Evolutionary conservation across 1,140 invertebrate species (phyloP), one percentile per base, ranked within the genome.

Genomic region (Drosophila carrolli): DNA sequence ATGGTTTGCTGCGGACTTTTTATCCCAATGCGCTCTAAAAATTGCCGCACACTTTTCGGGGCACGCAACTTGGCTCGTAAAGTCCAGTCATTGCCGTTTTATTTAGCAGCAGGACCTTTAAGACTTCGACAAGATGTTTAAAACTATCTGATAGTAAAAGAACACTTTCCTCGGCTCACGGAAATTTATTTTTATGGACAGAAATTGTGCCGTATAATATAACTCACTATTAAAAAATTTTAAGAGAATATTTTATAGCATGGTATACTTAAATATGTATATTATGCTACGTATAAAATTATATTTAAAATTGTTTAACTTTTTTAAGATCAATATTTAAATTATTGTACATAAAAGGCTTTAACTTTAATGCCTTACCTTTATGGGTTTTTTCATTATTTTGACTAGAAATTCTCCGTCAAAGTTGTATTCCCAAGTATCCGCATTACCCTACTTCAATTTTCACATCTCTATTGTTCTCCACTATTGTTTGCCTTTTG

Each of bases 121-220:
- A 84, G 81, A 85, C 79, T 53, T 76, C 77, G 71, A 61, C 81
- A 73, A 73, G 81, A 79, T 85, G 81, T 70, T 84, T 19, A 51
- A 62, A 54, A 67, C 16, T 51, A 51, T 65, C 40, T 35, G 27
- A 50, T 16, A 38, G 44, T 32, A 50, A 66, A 65, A 48, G 23
- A 46, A 65, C 44, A 35, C 35, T 66, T 65, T 16, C 19, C n/a
- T 27, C 9, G 14, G n/a, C 9, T 23, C 60, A 41, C 27, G 9
- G 38, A 14, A 43, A 43, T 43, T 8, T 9, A 9, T 23, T 35
- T 14, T 14, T 38, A 14, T 16, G 13, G 7, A 13, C 27, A 23
- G 23, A 23, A 23, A 23, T 23, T 23, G 23, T 23, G 23, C 23
- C 23, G 23, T 23, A 23, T 23, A 23, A 23, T 23, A 23, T 23